Percentiles rank a stretch among this genome's conserved stretches.
Evolutionary conservation across 2,113 vertebrate species (phyloP).

Genomic region (Neopipo cinnamomea): DNA sequence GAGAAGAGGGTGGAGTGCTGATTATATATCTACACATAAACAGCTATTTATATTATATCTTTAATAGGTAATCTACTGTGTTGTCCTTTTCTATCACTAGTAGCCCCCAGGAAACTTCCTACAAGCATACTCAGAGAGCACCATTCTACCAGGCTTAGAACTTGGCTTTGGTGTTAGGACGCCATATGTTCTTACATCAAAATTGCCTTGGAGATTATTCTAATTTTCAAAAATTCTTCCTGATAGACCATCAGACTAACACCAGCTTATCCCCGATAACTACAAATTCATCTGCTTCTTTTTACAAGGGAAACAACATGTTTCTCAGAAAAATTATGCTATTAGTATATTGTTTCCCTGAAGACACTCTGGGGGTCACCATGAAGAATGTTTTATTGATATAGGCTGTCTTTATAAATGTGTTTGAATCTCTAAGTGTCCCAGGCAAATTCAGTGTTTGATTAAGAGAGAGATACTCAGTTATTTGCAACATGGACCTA

Average conservation of each 20-base stretch:
- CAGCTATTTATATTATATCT: background rate
- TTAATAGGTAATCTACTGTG: background rate
- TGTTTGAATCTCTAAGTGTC: background rate
- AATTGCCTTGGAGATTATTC: background rate
- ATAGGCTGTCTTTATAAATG: background rate
- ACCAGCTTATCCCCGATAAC: background rate
- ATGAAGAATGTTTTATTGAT: background rate
- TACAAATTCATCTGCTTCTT: background rate
- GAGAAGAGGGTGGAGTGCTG: background rate
- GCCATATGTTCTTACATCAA: background rate
- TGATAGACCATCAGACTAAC: background rate
- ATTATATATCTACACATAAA: background rate
- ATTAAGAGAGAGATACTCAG: background rate
- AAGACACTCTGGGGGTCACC: constrained; percentile 8
- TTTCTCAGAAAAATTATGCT: constrained; percentile 16
- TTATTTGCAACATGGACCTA: background rate
- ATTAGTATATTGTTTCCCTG: background rate
- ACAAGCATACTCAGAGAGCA: background rate
- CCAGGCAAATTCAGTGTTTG: constrained; percentile 1
- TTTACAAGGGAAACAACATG: background rate
- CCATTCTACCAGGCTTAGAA: background rate
- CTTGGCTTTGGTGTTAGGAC: background rate
- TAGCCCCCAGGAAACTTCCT: background rate
- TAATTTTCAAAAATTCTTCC: background rate
- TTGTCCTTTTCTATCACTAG: background rate